Percentiles rank a stretch among this genome's conserved stretches.
phyloP scores from a whole-genome alignment of 2,888 invertebrate species.

The Eupithecia vulgata region DNA sequence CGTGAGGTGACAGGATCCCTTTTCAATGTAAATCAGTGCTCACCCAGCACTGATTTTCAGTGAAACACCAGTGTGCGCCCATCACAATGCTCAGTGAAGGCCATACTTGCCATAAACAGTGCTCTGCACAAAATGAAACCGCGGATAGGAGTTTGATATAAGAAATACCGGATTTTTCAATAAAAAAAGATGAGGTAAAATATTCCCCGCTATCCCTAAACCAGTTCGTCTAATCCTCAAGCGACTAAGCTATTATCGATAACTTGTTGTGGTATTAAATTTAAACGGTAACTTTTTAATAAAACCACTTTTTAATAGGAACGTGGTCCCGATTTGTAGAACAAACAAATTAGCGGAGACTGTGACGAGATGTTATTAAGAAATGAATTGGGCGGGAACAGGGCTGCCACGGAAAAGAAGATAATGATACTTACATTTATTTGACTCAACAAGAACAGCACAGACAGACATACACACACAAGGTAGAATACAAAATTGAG shows the following conservation, averaged over 20 bases:
- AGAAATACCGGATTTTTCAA: background rate
- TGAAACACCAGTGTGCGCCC: too few species aligned
- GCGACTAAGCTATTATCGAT: conserved; percentile 16
- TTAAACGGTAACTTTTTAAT: conserved; percentile 33
- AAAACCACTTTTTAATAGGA: conserved; percentile 32
- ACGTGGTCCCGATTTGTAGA: conserved; percentile 61
- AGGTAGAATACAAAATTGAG: too few species aligned
- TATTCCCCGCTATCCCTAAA: background rate
- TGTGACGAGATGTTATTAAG: conserved; percentile 69
- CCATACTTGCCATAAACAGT: too few species aligned
- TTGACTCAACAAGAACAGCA: too few species aligned
- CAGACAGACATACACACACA: too few species aligned
- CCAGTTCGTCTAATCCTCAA: conserved; percentile 6
- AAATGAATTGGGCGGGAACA: conserved; percentile 74
- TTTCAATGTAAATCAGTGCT: too few species aligned
- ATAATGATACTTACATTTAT: background rate
- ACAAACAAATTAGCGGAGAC: conserved; percentile 73
- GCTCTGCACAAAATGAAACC: too few species aligned
- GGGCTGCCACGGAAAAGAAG: conserved; percentile 60
- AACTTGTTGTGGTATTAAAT: conserved; percentile 12
- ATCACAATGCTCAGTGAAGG: too few species aligned
- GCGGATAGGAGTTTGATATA: background rate
- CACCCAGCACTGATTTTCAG: too few species aligned
- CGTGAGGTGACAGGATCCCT: too few species aligned
- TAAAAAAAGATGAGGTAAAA: background rate